A percentile compares a stretch with the other conserved stretches of the same genome.
phyloP scores from a whole-genome alignment of 2,797 vertebrate species.

The Sorex maritimensis region DNA sequence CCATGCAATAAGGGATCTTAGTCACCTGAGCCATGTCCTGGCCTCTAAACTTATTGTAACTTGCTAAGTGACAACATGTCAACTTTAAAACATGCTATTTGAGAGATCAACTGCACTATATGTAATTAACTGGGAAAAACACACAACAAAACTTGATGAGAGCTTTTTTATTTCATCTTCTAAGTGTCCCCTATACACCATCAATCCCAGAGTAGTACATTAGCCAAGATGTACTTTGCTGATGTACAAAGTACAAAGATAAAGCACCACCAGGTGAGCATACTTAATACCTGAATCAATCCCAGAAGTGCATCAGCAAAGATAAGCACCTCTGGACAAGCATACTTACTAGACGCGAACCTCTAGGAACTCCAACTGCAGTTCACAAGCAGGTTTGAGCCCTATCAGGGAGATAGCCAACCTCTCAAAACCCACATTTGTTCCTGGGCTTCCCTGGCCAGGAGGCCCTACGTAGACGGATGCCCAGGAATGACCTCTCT shows the following conservation, averaged over 20 bases:
- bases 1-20: not conserved
- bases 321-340: not conserved
- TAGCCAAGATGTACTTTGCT: not conserved
- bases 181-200: not conserved
- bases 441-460: conserved; percentile 4
- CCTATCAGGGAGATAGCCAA: not conserved
- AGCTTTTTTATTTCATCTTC: conserved; percentile 9
- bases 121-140: not conserved
- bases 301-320: not conserved
- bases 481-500: not conserved
- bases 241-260: too few species aligned
- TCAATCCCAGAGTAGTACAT: not conserved
- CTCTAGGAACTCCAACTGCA: not conserved
- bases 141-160: conserved; percentile 51
- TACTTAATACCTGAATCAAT: too few species aligned
- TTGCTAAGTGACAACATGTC: not conserved
- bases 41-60: not conserved
- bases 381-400: not conserved
- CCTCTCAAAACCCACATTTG: conserved; percentile 18
- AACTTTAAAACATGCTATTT: conserved; percentile 36
- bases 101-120: not conserved
- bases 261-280: too few species aligned
- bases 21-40: too few species aligned
- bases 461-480: not conserved
- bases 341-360: not conserved